phyloP scores from a whole-genome alignment of 2,888 invertebrate genomes.

The Apomyelois bistriatella region DNA sequence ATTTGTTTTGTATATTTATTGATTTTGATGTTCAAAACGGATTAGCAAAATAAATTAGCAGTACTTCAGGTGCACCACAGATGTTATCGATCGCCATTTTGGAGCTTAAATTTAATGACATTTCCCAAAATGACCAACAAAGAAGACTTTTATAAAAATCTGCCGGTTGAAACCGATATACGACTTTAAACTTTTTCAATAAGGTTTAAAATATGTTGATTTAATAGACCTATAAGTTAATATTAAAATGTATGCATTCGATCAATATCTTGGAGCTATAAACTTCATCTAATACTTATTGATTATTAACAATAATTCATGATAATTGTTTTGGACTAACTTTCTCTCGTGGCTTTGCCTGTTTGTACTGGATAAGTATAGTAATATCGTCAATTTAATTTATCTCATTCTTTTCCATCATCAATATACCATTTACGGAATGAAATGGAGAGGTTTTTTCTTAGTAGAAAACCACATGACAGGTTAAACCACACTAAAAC shows the following conservation, averaged over 20 bases:
- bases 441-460: no score
- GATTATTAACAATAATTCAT: constrained; percentile 37
- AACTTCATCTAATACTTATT: constrained; percentile 51
- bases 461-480: neutral
- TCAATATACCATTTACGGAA: no score
- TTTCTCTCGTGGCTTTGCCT: no score
- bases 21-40: neutral
- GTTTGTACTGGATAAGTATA: no score
- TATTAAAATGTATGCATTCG: constrained; percentile 53
- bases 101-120: constrained; percentile 1
- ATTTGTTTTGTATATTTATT: neutral
- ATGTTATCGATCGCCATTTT: neutral
- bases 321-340: neutral
- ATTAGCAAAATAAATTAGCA: neutral
- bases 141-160: constrained; percentile 19
- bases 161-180: neutral
- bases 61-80: neutral
- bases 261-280: constrained; percentile 43
- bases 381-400: no score
- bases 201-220: neutral
- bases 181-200: neutral
- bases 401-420: no score
- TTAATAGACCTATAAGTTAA: constrained; percentile 10
- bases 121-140: neutral
- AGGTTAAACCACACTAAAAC: neutral